A percentile compares a stretch with the other conserved stretches of the same genome.
Conservation (phyloP, 1,140 invertebrate species). For the Caenorhabditis remanei region DNA sequence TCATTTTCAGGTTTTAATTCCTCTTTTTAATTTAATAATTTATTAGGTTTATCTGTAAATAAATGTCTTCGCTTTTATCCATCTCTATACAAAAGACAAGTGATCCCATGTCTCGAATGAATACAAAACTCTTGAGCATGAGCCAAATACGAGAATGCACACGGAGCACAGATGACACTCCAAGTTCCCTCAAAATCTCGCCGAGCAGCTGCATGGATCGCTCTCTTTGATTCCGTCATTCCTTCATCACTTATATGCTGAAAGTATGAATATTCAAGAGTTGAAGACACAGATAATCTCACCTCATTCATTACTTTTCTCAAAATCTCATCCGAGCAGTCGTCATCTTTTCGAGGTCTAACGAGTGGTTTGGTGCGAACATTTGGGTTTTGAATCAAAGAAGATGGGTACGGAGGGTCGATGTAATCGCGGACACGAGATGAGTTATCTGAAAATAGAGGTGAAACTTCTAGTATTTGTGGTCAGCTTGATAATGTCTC, state of each 20-base stretch:
- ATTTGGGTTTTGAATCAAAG: constrained; percentile 27
- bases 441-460: background rate
- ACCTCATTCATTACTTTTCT: constrained; percentile 42
- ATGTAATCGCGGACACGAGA: background rate
- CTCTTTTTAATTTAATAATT: background rate
- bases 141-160: constrained; percentile 47
- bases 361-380: background rate
- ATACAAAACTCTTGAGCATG: constrained; percentile 44
- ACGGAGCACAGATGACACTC: constrained; percentile 52
- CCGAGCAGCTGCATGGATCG: constrained; percentile 7
- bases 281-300: background rate
- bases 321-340: constrained; percentile 32
- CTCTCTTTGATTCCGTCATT: constrained; percentile 38
- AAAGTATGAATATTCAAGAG: too few relatives aligned
- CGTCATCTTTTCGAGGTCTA: constrained; percentile 12
- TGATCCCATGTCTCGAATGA: constrained; percentile 37
- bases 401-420: background rate
- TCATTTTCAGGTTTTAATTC: background rate
- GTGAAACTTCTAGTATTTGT: background rate
- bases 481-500: too few relatives aligned
- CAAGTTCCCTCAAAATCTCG: constrained; percentile 32
- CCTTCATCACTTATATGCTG: constrained; percentile 40
- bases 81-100: constrained; percentile 41
- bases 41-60: constrained; percentile 41
- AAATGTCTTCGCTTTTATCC: constrained; percentile 1